Conservation (phyloP, 2,888 invertebrate species). For the Scrobipalpa costella region DNA sequence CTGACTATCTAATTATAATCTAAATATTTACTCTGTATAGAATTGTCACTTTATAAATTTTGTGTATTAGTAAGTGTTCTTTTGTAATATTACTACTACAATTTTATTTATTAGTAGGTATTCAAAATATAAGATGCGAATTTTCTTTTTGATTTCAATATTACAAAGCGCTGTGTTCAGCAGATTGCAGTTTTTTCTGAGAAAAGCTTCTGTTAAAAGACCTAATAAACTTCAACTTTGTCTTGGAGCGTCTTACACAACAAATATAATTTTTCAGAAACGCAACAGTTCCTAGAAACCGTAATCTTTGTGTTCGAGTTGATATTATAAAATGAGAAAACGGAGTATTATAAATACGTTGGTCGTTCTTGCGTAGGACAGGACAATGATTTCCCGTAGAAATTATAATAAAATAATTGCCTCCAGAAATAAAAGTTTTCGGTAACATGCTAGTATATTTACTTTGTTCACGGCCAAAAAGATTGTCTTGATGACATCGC, state of each 20-base stretch:
- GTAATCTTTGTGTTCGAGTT: background rate
- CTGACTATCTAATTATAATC: too few relatives aligned
- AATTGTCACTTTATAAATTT: background rate
- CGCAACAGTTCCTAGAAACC: background rate
- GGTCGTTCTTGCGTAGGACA: too few relatives aligned
- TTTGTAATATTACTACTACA: background rate
- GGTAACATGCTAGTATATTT: too few relatives aligned
- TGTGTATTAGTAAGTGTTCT: background rate
- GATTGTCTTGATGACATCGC: too few relatives aligned
- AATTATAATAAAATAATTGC: too few relatives aligned
- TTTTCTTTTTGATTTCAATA: background rate
- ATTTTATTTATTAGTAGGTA: too few relatives aligned
- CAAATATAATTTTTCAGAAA: background rate
- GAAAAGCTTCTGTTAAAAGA: background rate
- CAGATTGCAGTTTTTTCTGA: background rate
- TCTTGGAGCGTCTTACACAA: background rate
- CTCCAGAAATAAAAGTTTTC: too few relatives aligned
- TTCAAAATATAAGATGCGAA: background rate
- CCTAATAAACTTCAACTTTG: background rate
- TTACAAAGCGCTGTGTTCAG: background rate
- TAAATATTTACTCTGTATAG: too few relatives aligned
- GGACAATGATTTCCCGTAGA: too few relatives aligned
- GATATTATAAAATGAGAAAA: background rate
- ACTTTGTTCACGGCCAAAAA: too few relatives aligned
- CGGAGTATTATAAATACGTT: too few relatives aligned